Evolutionary conservation across 2,113 vertebrate genomes (phyloP).

Genomic region (Ascaphus truei): DNA sequence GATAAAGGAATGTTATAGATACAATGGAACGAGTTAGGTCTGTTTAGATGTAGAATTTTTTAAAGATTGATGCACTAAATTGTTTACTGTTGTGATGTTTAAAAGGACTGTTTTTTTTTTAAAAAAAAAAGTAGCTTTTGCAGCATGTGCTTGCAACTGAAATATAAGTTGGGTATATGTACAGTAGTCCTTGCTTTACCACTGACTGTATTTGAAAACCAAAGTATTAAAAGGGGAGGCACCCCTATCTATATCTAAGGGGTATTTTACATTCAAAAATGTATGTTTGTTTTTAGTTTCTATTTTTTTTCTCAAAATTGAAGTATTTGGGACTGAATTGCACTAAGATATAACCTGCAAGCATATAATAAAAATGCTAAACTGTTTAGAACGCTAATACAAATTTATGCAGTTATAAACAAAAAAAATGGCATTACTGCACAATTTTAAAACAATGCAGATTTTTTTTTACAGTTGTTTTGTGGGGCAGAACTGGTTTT

Average conservation of each 20-base stretch:
- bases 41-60: slow-evolving; percentile 74
- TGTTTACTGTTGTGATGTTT: slow-evolving; percentile 80
- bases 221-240: slow-evolving; percentile 79
- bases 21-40: slow-evolving; percentile 73
- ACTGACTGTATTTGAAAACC: slow-evolving; percentile 86
- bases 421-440: slow-evolving; percentile 73
- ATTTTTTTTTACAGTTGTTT: slow-evolving; percentile 82
- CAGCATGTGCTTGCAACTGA: slow-evolving; percentile 91
- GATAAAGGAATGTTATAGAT: slow-evolving; percentile 78
- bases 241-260: slow-evolving; percentile 69
- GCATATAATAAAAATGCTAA: slow-evolving; percentile 75
- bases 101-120: slow-evolving; percentile 70
- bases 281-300: slow-evolving; percentile 55
- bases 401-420: slow-evolving; percentile 69
- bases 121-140: slow-evolving; percentile 72
- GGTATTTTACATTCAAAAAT: slow-evolving; percentile 80
- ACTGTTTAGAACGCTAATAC: slow-evolving; percentile 82
- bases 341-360: slow-evolving; percentile 89
- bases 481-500: slow-evolving; percentile 85
- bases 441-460: slow-evolving; percentile 77
- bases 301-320: slow-evolving; percentile 58
- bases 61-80: slow-evolving; percentile 81
- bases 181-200: slow-evolving; percentile 74
- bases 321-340: slow-evolving; percentile 89
- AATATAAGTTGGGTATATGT: slow-evolving; percentile 82